Base-by-base conservation (phyloP, 1,140 invertebrate genomes). In the Lasioglossum baleicum region DNA sequence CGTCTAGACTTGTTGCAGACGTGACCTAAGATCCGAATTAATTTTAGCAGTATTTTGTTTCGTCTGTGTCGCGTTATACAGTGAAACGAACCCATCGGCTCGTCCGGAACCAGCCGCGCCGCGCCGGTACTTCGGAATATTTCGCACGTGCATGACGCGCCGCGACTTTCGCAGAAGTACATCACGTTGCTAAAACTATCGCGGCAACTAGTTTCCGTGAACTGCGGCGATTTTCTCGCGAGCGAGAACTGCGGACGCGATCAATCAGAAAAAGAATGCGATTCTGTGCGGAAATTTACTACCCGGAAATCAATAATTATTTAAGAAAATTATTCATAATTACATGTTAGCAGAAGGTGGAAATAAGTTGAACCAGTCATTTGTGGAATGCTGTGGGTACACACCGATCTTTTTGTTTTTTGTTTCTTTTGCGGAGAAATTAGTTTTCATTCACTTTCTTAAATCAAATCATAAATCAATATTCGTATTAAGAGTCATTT, bases 21-120 rank as follows among this genome's bases (percentile, higher is more conserved):
- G 88, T 89, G 89, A 89, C 88, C 88, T 88, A 90, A 89, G 86
- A 85, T 85, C 72, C 81, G 77, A 87, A 90, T 90, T 91, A 91
- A 90, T 90, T 90, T 90, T 91, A 91, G 90, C 90, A 83, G 83
- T 87, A 90, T 90, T 91, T 91, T 90, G 89, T 91, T 91, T 89
- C 89, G 88, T 88, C 88, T 88, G 86, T 83, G 83, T 81, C 82
- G 78, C 60, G 20, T 85, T 68, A 76, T 74, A 53, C 71, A 22
- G 63, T 58, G 51, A 68, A 42, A 60, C 75, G 67, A 80, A 74
- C 69, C 65, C 84, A 71, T 77, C 68, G 61, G 56, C 66, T 42
- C 72, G 70, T 44, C 67, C 64, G 75, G 58, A 74, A 83, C 66
- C 51, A n/a, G n/a, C n/a, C 79, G 82, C 44, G 1, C 26, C 26